These are phyloP conservation scores for Toxotes lorentzi DNA, from an alignment of 2,797 vertebrate genomes.

Conservation along the genomic window DNA sequence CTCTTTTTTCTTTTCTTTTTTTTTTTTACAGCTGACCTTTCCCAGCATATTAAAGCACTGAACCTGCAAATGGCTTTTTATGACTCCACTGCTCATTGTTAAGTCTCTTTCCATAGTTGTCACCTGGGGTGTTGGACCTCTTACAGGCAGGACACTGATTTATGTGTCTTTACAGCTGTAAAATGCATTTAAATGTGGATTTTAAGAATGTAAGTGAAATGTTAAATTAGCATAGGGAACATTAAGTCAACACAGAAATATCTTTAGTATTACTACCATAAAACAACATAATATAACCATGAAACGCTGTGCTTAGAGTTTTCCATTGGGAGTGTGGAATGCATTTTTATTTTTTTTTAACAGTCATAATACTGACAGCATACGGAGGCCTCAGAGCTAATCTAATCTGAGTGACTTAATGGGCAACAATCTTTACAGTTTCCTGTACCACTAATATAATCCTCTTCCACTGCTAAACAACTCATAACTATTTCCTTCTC, in stretches of 20 bases:
- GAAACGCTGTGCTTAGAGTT: background rate
- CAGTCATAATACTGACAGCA: background rate
- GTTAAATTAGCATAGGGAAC: background rate
- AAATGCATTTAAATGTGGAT: constrained; percentile 4
- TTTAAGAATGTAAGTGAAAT: background rate
- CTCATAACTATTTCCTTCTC: background rate
- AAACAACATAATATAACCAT: background rate
- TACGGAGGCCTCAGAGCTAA: background rate
- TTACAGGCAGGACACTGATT: background rate
- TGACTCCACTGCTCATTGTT: constrained; percentile 27
- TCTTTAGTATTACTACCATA: background rate
- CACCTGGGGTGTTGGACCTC: background rate
- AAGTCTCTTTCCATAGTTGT: constrained; percentile 17
- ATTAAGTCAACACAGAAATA: background rate
- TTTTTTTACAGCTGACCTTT: constrained; percentile 28
- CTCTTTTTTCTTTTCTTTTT: background rate
- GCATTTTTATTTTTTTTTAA: background rate
- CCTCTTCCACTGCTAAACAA: background rate
- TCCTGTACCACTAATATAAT: background rate
- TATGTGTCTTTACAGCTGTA: constrained; percentile 2
- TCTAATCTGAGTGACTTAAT: constrained; percentile 2
- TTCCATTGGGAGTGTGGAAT: background rate
- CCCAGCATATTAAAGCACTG: constrained; percentile 35
- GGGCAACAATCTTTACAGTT: constrained; percentile 4
- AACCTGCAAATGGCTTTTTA: constrained; percentile 37